phyloP scores from a whole-genome alignment of 2,888 invertebrate genomes.

The Zygaena filipendulae region DNA sequence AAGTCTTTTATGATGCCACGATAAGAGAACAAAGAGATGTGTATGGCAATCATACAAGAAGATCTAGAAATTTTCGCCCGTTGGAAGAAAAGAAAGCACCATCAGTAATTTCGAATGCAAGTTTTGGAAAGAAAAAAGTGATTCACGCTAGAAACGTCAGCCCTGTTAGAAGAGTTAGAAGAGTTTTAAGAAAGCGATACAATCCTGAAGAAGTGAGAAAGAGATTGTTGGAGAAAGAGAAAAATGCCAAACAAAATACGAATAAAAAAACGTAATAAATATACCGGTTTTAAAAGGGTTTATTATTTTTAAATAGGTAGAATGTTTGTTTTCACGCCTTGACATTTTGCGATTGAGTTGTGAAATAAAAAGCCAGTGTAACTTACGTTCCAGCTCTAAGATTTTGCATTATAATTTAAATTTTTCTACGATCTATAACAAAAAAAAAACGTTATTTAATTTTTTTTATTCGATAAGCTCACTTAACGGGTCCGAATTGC shows the following conservation, averaged over 20 bases:
- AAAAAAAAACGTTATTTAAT: no score
- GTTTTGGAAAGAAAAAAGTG: constrained; percentile 36
- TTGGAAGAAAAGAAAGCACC: constrained; percentile 31
- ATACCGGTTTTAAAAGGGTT: background rate
- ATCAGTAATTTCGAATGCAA: constrained; percentile 27
- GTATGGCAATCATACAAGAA: constrained; percentile 32
- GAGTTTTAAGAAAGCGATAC: constrained; percentile 55
- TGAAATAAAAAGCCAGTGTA: constrained; percentile 16
- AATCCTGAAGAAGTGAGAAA: constrained; percentile 63
- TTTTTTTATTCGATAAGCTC: no score
- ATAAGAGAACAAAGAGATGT: constrained; percentile 46
- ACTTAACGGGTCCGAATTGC: no score
- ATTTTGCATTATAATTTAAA: no score
- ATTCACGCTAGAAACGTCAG: constrained; percentile 41
- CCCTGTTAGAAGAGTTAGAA: constrained; percentile 50
- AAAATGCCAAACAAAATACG: constrained; percentile 26
- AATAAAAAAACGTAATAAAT: constrained; percentile 12
- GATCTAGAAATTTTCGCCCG: constrained; percentile 22
- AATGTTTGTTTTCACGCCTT: no score
- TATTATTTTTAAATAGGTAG: no score
- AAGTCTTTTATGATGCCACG: constrained; percentile 58
- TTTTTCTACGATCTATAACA: no score
- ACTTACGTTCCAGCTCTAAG: no score
- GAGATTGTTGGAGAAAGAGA: constrained; percentile 54
- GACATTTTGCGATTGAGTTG: no score